Conservation (phyloP, 2,797 vertebrate species). For the Hyperoplus immaculatus region DNA sequence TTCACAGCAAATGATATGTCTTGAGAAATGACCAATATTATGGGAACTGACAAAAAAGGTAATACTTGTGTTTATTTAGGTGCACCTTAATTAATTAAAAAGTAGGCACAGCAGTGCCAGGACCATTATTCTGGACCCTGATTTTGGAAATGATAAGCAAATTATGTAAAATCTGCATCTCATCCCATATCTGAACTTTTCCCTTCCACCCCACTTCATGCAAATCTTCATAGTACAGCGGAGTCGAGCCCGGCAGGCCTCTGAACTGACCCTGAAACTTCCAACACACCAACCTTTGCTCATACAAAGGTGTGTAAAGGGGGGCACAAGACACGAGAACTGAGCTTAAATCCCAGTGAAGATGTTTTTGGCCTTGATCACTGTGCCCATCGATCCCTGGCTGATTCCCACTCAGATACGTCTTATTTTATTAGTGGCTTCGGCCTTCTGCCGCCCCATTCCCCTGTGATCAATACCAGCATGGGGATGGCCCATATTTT, state of each 20-base stretch:
- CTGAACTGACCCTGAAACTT: constrained; percentile 39
- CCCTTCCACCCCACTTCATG: neutral
- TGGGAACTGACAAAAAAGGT: too few relatives aligned
- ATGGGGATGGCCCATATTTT: constrained; percentile 93
- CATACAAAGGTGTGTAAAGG: constrained; percentile 47
- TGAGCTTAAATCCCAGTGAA: constrained; percentile 86
- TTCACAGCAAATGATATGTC: too few relatives aligned
- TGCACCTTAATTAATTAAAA: too few relatives aligned
- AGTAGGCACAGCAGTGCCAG: too few relatives aligned
- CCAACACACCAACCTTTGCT: constrained; percentile 46
- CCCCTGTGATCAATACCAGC: constrained; percentile 96
- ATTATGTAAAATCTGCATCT: neutral
- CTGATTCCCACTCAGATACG: constrained; percentile 91
- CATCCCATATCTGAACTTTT: neutral
- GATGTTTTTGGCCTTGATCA: constrained; percentile 89
- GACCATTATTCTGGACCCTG: too few relatives aligned
- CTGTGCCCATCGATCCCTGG: constrained; percentile 84
- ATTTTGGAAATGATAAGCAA: neutral
- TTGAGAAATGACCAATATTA: too few relatives aligned
- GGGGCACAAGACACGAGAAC: constrained; percentile 67
- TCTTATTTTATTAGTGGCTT: constrained; percentile 99
- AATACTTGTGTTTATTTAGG: too few relatives aligned
- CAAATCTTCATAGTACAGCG: constrained; percentile 8
- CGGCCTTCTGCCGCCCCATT: constrained; percentile 96
- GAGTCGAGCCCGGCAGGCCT: constrained; percentile 15